Base-by-base conservation (phyloP, 2,888 invertebrate genomes). In the Andrena chrysosceles region DNA sequence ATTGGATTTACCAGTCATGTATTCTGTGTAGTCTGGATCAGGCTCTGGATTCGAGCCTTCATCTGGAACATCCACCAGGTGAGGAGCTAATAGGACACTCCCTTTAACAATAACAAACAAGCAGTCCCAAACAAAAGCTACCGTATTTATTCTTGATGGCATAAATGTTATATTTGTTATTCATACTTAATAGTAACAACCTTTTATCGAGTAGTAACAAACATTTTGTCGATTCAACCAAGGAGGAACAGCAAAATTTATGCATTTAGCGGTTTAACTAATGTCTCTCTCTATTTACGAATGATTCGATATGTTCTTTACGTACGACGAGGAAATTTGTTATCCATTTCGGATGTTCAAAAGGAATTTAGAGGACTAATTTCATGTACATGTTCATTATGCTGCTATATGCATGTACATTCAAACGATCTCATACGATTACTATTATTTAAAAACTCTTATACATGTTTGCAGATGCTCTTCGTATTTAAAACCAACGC, bases 1-100 rank as follows among this genome's bases (percentile, higher is more conserved):
- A 74, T 91, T 90, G 62, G 91, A 89, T 94, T 98, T 97, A 54
- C 98, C 98, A 0, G 97, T 97, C 98, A 98, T 98, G 93, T 98
- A 98, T 94, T 98, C 98, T 71, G 98, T 97, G 94, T 97, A 98
- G 93, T 98, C 98, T 0, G 98, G 97, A 94, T 98, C 98, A 2
- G 97, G 97, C 91, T 98, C 98, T 0, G 97, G 97, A 94, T 97
- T 97, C 29, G 97, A 97, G 72, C 96, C 97, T 90, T 98, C 98
- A 95, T 98, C 97, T 96, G 95, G 74, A 95, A 95, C 91, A 93
- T 92, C 91, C 91, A 92, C 91, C 91, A 92, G 91, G 89, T 93
- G 92, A 87, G 92, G 90, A 89, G 92, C 92, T 93, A 93, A 92
- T 92, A 93, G 91, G 91, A 93, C 91, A 91, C 91, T 92, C 90